Evolutionary conservation across 2,797 vertebrate genomes (phyloP).

Genomic region (Myotis pilosus): DNA sequence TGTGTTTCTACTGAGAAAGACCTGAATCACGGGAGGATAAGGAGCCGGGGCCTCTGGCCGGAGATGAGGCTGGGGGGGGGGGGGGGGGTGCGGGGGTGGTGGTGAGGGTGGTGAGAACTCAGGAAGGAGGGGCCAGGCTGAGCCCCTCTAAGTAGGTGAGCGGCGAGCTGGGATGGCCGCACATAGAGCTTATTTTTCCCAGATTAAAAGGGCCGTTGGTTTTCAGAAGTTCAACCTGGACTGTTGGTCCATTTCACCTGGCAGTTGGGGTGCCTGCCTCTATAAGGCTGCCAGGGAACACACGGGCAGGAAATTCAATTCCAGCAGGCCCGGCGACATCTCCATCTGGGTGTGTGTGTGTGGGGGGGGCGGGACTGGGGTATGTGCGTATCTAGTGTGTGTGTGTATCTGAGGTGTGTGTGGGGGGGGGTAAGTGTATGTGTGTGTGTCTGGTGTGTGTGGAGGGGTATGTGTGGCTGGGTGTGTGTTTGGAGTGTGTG

Average conservation of each 20-base stretch:
- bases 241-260: neutral
- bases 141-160: neutral
- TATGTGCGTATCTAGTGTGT: no score
- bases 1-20: neutral
- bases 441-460: no score
- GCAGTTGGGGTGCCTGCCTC: neutral
- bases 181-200: fast-evolving
- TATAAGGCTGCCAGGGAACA: neutral
- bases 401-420: no score
- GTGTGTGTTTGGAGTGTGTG: no score
- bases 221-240: neutral
- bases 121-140: neutral
- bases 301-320: slow-evolving; percentile 41
- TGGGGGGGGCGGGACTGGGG: no score
- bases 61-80: no score
- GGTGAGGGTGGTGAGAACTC: fast-evolving
- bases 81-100: no score
- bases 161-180: neutral
- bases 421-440: no score
- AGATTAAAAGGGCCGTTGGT: neutral
- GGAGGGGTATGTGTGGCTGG: neutral
- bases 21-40: neutral
- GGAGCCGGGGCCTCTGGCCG: neutral
- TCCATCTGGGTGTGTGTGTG: neutral
- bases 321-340: neutral